Percentiles rank a stretch among this genome's conserved stretches.
phyloP scores from a whole-genome alignment of 2,113 vertebrate genomes.

The Monarcha castaneiventris region DNA sequence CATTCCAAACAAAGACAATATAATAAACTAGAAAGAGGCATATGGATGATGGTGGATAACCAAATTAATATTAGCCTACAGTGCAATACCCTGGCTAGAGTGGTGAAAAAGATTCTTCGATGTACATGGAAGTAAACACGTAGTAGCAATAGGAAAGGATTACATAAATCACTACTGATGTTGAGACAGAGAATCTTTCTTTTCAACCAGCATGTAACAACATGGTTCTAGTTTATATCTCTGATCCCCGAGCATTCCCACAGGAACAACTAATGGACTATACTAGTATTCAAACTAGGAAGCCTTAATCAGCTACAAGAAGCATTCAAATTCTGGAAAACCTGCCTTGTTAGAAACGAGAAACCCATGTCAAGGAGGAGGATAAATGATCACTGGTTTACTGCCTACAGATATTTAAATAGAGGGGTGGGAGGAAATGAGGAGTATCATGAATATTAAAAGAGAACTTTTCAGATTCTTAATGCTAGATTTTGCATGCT shows the following conservation, averaged over 20 bases:
- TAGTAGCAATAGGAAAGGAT: background rate
- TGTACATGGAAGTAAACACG: background rate
- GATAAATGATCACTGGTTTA: background rate
- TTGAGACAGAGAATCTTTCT: background rate
- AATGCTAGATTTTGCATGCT: background rate
- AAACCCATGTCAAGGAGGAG: background rate
- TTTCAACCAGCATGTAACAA: background rate
- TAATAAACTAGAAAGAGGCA: background rate
- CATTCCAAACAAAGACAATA: constrained; percentile 31
- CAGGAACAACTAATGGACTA: background rate
- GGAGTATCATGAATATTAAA: background rate
- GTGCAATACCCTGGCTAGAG: background rate
- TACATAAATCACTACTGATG: background rate
- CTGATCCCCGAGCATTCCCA: background rate
- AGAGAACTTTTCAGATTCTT: background rate
- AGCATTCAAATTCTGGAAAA: background rate
- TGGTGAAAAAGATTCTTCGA: background rate
- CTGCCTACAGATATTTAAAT: background rate
- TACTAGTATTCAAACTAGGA: background rate
- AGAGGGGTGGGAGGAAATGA: background rate
- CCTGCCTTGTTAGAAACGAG: background rate
- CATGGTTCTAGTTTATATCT: background rate
- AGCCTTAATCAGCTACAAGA: background rate
- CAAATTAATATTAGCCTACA: constrained; percentile 31
- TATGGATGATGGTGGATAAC: constrained; percentile 10